These are phyloP conservation scores for Neogale vison DNA, from an alignment of 2,113 vertebrate genomes.

Conservation along the genomic window DNA sequence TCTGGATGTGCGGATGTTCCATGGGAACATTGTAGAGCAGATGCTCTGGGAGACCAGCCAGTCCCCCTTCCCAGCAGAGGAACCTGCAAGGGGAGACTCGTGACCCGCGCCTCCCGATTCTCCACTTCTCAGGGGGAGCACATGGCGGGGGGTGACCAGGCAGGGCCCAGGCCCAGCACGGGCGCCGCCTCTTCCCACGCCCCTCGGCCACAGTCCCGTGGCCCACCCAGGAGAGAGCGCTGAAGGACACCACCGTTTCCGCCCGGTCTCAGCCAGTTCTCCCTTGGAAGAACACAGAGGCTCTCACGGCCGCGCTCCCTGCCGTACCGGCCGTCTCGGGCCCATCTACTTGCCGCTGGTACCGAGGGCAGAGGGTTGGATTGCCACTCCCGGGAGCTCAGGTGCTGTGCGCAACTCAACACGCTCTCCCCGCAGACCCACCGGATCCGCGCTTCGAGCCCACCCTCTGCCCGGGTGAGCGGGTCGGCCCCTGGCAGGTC, in stretches of 20 bases:
- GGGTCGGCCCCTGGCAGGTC: accelerated
- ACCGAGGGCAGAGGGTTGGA: accelerated
- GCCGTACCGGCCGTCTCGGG: too few species aligned
- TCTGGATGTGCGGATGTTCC: accelerated
- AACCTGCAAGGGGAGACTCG: too few species aligned
- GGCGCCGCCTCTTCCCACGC: neutral
- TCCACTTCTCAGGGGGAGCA: too few species aligned
- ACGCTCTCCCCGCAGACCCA: neutral
- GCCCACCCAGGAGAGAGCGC: accelerated
- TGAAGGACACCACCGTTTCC: accelerated
- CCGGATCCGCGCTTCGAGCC: neutral
- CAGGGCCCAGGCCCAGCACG: neutral
- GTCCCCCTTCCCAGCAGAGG: too few species aligned
- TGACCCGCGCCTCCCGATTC: too few species aligned
- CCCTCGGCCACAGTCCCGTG: accelerated
- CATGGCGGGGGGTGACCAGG: neutral
- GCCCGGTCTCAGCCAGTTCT: neutral
- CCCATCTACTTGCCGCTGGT: accelerated
- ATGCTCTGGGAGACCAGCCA: too few species aligned
- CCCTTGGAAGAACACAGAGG: neutral
- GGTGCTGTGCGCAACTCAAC: accelerated
- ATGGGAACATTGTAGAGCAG: neutral
- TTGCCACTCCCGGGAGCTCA: neutral
- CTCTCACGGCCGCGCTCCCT: accelerated
- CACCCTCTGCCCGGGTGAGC: accelerated